phyloP scores from a whole-genome alignment of 2,888 invertebrate genomes.

The Caenorhabditis uteleia region DNA sequence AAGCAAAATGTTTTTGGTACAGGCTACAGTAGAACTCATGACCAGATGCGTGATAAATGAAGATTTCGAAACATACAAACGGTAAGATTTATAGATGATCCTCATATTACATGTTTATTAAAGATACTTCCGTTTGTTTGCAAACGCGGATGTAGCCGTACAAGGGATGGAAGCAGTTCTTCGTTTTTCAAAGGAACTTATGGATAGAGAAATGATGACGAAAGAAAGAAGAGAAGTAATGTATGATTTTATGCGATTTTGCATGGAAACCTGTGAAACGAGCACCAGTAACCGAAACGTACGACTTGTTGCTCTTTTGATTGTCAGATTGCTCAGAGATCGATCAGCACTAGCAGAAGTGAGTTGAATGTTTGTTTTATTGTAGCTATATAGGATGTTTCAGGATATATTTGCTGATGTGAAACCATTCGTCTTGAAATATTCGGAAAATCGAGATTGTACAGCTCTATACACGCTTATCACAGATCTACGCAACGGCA shows the following conservation, averaged over 20 bases:
- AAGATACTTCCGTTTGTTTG: too few relatives aligned
- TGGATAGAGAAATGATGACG: neutral
- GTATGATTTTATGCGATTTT: neutral
- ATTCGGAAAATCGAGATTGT: slow-evolving; percentile 26
- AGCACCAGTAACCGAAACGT: neutral
- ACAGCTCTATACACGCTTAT: slow-evolving; percentile 33
- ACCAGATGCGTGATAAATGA: neutral
- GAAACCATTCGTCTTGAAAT: slow-evolving; percentile 15
- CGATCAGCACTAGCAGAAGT: neutral
- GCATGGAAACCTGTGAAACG: slow-evolving; percentile 1
- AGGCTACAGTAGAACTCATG: neutral
- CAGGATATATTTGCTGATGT: slow-evolving; percentile 21
- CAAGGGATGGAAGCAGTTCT: neutral
- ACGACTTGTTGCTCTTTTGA: slow-evolving; percentile 5
- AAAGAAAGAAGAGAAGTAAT: neutral
- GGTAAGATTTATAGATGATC: neutral
- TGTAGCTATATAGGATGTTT: neutral
- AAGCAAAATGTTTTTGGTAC: neutral
- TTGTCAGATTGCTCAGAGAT: slow-evolving; percentile 1
- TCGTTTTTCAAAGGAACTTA: neutral
- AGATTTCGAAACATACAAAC: neutral
- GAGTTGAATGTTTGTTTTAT: neutral
- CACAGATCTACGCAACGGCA: neutral
- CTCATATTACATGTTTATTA: too few relatives aligned
- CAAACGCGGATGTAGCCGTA: neutral